These are phyloP conservation scores for Monomorium pharaonis DNA, from an alignment of 1,140 invertebrate genomes.

Conservation along the genomic window DNA sequence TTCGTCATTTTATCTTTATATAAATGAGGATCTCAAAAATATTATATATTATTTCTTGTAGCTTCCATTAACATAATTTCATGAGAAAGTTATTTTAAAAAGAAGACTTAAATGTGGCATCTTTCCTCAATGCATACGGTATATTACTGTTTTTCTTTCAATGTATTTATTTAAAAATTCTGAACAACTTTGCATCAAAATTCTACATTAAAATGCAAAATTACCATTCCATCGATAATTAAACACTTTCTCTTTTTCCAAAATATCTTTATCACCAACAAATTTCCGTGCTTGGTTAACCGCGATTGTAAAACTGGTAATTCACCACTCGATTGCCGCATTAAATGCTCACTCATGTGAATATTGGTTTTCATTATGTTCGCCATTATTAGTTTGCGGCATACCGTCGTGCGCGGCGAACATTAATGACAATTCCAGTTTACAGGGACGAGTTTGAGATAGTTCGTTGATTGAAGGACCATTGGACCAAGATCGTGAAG, in stretches of 20 bases:
- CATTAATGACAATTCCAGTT: conserved; percentile 39
- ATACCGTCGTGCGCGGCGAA: neutral
- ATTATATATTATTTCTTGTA: too few relatives aligned
- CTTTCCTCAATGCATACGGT: neutral
- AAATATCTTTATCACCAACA: neutral
- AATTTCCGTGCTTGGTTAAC: conserved; percentile 23
- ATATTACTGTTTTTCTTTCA: neutral
- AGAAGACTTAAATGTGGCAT: too few relatives aligned
- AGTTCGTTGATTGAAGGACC: conserved; percentile 42
- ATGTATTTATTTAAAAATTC: neutral
- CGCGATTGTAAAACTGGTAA: conserved; percentile 30
- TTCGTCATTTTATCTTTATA: too few relatives aligned
- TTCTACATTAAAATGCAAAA: neutral
- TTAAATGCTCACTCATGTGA: conserved; percentile 38
- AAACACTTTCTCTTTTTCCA: neutral
- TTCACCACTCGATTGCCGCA: conserved; percentile 28
- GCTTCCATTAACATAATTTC: too few relatives aligned
- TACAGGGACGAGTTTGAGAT: conserved; percentile 19
- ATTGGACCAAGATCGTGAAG: conserved; percentile 27
- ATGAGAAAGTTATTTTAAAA: too few relatives aligned
- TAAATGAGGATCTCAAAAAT: too few relatives aligned
- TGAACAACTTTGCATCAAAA: neutral
- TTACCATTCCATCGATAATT: neutral
- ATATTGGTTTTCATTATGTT: conserved; percentile 55
- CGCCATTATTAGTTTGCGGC: conserved; percentile 49